Base-by-base conservation (phyloP, 2,888 invertebrate species). In the Lycia hirtaria region DNA sequence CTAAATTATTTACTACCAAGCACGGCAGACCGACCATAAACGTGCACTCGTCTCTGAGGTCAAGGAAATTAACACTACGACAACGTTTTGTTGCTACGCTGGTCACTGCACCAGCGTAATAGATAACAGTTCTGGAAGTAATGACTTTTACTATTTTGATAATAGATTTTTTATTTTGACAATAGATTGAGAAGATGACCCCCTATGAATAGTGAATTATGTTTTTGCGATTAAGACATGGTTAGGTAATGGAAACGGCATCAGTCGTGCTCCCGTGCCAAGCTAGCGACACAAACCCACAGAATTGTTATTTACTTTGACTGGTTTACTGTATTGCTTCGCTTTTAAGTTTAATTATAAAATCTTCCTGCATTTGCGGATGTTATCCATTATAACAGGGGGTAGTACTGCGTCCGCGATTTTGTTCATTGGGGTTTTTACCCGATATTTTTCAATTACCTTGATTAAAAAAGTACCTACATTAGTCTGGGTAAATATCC, bases 1-100 rank as follows among this genome's bases (percentile, higher is more conserved):
- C 84, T 80, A 79, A 85, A 85, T 83, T 82, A 85, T 83, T 80
- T 76, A 78, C 73, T 80, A 74, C 73, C 67, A 71, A 67, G 71
- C 68, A 73, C 68, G 60, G 69, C 69, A 48, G 48, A 58, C 41
- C 48, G 32, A 20, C 74, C 72, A 75, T 73, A 71, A 71, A 70
- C 71, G 68, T 64, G 67, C 70, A 69, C 65, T 64, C 66, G 64
- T 63, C 60, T 55, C 75, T 65, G 75, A 78, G 84, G 83, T 86
- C 87, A 85, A 82, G 81, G 81, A 73, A 77, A 76, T 72, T 69
- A 66, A 69, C 68, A 66, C 60, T 76, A 26, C 56, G 38, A 52
- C 60, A 49, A 57, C 38, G 49, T 26, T 43, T 58, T 56, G 60
- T 35, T 47, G 52, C 52, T 60, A 56, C 17, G 47, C 54, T 12